Evolutionary conservation across 2,113 vertebrate genomes (phyloP).

Genomic region (Archocentrus centrarchus): DNA sequence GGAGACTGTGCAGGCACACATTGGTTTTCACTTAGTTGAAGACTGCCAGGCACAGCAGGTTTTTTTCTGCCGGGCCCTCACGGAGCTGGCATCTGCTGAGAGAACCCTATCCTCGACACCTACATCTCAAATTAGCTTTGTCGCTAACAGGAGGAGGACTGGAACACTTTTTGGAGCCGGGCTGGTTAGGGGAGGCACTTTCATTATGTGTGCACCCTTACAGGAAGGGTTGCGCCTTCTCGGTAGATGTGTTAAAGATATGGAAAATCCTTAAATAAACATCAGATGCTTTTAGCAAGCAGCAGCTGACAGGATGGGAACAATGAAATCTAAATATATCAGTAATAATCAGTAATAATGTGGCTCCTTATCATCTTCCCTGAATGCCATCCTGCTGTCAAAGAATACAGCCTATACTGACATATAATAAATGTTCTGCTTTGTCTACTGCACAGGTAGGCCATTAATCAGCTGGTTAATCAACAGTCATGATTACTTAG

Average conservation of each 20-base stretch:
- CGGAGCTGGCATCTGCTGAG: constrained; percentile 50
- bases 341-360: neutral
- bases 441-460: neutral
- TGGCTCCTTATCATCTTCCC: neutral
- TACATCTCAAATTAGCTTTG: constrained; percentile 51
- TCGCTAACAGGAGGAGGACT: constrained; percentile 38
- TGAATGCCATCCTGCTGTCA: neutral
- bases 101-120: constrained; percentile 45
- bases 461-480: neutral
- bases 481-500: fast-evolving
- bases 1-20: constrained; percentile 16
- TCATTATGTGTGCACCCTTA: constrained; percentile 26
- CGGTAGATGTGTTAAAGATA: neutral
- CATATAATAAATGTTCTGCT: neutral
- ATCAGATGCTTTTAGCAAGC: neutral
- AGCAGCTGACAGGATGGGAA: constrained; percentile 22
- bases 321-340: constrained; percentile 39
- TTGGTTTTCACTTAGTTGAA: constrained; percentile 12
- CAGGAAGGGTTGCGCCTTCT: constrained; percentile 6
- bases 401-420: neutral
- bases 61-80: constrained; percentile 13
- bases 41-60: constrained; percentile 28
- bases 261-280: constrained; percentile 46
- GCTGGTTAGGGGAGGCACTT: constrained; percentile 13
- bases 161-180: constrained; percentile 44